Conservation (phyloP, 2,888 invertebrate genomes). For the Campaea margaritaria region DNA sequence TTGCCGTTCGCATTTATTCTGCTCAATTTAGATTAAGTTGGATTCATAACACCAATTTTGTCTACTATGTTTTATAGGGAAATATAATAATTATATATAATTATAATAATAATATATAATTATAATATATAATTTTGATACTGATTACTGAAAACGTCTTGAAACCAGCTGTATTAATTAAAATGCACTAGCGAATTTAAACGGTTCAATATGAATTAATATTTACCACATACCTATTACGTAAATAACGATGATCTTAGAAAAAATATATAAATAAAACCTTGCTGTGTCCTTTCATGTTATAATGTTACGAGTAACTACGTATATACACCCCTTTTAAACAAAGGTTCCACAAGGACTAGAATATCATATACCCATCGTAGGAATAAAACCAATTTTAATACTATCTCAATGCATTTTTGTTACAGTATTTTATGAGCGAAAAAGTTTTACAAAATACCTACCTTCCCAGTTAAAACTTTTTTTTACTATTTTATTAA, state of each 20-base stretch:
- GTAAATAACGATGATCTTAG: slow-evolving; percentile 19
- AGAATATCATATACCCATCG: not conserved
- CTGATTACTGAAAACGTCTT: too few species aligned
- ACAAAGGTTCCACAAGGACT: not conserved
- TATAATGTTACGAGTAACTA: slow-evolving; percentile 1
- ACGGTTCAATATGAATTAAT: slow-evolving; percentile 20
- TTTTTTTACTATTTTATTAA: too few species aligned
- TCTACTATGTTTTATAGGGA: not conserved
- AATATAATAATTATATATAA: too few species aligned
- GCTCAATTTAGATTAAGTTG: slow-evolving; percentile 65
- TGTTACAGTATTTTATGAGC: too few species aligned
- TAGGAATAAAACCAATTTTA: slow-evolving; percentile 13
- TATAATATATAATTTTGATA: too few species aligned
- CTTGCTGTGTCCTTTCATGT: slow-evolving; percentile 33
- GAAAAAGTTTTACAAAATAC: too few species aligned
- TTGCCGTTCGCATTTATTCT: slow-evolving; percentile 60
- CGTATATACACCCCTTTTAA: slow-evolving; percentile 9
- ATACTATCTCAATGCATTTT: not conserved
- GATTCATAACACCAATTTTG: slow-evolving; percentile 49
- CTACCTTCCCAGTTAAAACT: too few species aligned
- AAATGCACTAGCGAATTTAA: slow-evolving; percentile 2
- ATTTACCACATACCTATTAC: slow-evolving; percentile 10
- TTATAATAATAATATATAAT: too few species aligned
- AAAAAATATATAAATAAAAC: slow-evolving; percentile 29
- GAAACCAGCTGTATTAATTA: too few species aligned